Evolutionary conservation across 1,140 invertebrate species (phyloP), one percentile per base, ranked within the genome.

Genomic region (Nasonia longicornis): DNA sequence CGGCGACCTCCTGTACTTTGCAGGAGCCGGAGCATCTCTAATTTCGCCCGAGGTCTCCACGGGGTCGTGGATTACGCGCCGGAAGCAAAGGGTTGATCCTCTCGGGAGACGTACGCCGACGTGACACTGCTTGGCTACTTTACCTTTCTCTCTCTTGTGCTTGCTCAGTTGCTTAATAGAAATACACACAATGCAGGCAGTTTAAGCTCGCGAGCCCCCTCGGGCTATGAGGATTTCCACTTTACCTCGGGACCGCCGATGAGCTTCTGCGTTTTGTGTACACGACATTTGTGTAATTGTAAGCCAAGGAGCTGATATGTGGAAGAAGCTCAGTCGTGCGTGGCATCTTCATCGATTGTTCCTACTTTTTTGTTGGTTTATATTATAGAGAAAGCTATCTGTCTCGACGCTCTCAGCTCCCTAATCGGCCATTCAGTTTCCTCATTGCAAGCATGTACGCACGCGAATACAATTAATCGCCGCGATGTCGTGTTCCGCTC

Each of bases 61-160:
- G 90, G 90, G 84, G 85, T 90, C 89, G 88, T 91, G 89, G 88
- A 90, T 90, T 90, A 91, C 89, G 87, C 89, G 87, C 82, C 85
- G 58, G 52, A 83, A 83, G 86, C 85, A 89, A 91, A 91, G 90
- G 90, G 90, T 91, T 91, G 86, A 90, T 87, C 82, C 89, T 89
- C 90, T 71, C 81, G 89, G 88, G 90, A 91, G 83, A 84, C 80
- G 82, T 85, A 85, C 84, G 87, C 84, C 86, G 87, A 88, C 86
- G 88, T 85, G 89, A 90, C 89, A 87, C 88, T 88, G 89, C 86
- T 86, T 31, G 70, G 67, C 72, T 69, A 31, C 87, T 87, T 85
- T 84, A 82, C 85, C 35, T 29, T 4, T 22, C 26, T 66, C 45
- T 14, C 16, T 7, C 52, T 58, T 20, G 6, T 67, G 64, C 72